Percentiles rank a stretch among this genome's conserved stretches.
Conservation (phyloP, 2,888 invertebrate species). For the Cephus sareptanus region DNA sequence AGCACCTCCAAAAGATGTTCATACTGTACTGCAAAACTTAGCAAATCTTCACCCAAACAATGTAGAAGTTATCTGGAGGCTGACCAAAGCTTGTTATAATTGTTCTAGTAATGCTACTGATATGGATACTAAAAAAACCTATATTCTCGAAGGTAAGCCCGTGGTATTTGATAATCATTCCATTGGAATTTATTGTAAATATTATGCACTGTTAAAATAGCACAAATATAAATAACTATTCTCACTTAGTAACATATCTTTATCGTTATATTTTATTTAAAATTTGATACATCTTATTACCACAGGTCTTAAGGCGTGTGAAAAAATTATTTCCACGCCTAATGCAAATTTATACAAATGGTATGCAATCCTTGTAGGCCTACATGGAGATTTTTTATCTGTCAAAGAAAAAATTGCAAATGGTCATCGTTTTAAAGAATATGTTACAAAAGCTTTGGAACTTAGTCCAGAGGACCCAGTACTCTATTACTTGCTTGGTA, state of each 20-base stretch:
- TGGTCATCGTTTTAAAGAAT: slow-evolving; percentile 75
- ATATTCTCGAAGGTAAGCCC: slow-evolving; percentile 50
- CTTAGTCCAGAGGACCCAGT: slow-evolving; percentile 73
- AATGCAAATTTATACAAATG: slow-evolving; percentile 77
- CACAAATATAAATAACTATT: neutral
- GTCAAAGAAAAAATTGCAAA: slow-evolving; percentile 75
- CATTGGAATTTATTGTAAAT: slow-evolving; percentile 4
- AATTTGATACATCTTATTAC: slow-evolving; percentile 6
- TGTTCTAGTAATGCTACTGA: slow-evolving; percentile 39
- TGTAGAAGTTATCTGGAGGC: slow-evolving; percentile 58
- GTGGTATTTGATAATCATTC: neutral
- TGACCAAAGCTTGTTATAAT: slow-evolving; percentile 53
- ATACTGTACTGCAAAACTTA: slow-evolving; percentile 46
- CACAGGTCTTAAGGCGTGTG: slow-evolving; percentile 71
- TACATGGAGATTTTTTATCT: slow-evolving; percentile 71
- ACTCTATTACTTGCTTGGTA: slow-evolving; percentile 76
- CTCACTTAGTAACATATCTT: neutral
- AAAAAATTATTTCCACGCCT: slow-evolving; percentile 67
- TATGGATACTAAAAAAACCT: slow-evolving; percentile 32
- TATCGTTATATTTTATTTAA: slow-evolving; percentile 2
- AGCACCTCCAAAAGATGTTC: slow-evolving; percentile 34
- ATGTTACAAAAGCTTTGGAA: slow-evolving; percentile 74
- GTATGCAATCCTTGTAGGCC: slow-evolving; percentile 77
- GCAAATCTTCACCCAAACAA: slow-evolving; percentile 45
- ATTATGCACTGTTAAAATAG: neutral